Evolutionary conservation across 2,797 vertebrate species (phyloP).

Genomic region (Anguilla marmorata): DNA sequence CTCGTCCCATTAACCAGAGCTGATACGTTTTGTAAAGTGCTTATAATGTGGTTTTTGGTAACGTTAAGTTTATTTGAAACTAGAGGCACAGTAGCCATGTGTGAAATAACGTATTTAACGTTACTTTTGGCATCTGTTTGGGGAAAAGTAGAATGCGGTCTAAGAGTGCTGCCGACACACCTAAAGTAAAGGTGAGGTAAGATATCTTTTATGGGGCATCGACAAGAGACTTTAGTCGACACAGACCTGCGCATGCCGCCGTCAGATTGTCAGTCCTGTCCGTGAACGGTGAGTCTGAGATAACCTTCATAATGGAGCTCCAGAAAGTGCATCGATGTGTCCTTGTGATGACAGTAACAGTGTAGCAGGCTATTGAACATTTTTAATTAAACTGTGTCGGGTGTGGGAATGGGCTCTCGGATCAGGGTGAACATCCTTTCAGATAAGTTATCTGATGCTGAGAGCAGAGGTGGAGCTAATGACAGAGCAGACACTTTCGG

Average conservation of each 20-base stretch:
- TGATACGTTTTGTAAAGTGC: too few relatives aligned
- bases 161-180: not conserved
- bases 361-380: not conserved
- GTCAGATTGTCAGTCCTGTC: too few relatives aligned
- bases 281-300: not conserved
- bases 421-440: not conserved
- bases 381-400: not conserved
- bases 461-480: constrained; percentile 8
- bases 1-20: too few relatives aligned
- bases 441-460: constrained; percentile 8
- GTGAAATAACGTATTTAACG: too few relatives aligned
- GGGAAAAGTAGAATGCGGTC: not conserved
- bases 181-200: not conserved
- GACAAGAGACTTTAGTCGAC: not conserved
- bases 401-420: not conserved
- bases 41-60: too few relatives aligned
- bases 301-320: not conserved
- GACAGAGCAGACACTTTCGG: constrained; percentile 2
- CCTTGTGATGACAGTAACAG: not conserved
- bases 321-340: not conserved
- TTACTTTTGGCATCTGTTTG: too few relatives aligned
- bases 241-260: too few relatives aligned
- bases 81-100: too few relatives aligned
- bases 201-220: not conserved
- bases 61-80: too few relatives aligned